Evolutionary conservation across 35 echinoderm and acorn worm species (phyloP), one percentile per base, ranked within the genome.

Genomic region (Heliocidaris tuberculata): DNA sequence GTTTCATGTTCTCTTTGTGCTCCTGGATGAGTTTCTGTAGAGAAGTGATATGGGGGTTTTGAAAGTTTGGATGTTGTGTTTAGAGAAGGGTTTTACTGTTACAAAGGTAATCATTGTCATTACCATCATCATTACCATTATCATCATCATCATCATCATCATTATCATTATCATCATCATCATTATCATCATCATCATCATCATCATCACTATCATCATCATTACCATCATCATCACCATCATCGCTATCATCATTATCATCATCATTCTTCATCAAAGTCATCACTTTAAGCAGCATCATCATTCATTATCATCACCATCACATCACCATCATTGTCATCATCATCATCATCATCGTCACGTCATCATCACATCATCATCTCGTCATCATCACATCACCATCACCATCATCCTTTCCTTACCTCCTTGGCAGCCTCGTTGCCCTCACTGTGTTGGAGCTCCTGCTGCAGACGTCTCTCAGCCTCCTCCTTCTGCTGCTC

Each of bases 1-100:
- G 88, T 50, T 96, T 96, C 95, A 97, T 97, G 93, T 96, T 95
- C 70, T 98, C 98, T 8, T 94, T 42, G 85, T 99, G 98, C 35
- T 99, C 98, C 32, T 95, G 94, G 60, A 99, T 47, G 10, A 99
- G 85, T 97, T 99, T 99, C 98, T 98, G 92, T 59, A 31, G 35
- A 30, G 27, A 29, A 90, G 50, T 61, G 8, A 90, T 1, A 78
- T 21, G 4, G 21, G 6, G 21, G 8, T 78, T 21, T 21, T n/a
- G 65, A 8, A 50, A 85, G 95, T 52, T 91, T 31, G 12, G 0
- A 93, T 78, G 65, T 21, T 48, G 30, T 59, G 59, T 49, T 11
- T 6, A 30, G 4, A 29, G 13, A 61, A 16, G 7, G 65, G 3
- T 29, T 11, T 56, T 13, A 56, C 50, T 56, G 52, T 12, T 42